phyloP scores from a whole-genome alignment of 2,113 vertebrate genomes.

The Fregata magnificens region DNA sequence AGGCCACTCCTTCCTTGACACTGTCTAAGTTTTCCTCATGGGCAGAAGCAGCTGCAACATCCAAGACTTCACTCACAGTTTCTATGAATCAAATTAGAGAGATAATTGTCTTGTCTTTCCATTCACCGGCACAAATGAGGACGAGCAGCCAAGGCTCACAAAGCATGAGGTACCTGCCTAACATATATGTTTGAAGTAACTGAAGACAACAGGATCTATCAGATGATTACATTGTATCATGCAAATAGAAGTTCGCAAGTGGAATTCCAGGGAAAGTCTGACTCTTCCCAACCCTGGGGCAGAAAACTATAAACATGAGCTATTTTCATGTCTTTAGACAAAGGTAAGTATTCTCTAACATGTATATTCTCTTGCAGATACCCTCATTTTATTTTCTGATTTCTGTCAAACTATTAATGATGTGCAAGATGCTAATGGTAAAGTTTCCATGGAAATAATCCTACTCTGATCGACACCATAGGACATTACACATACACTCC shows the following conservation, averaged over 20 bases:
- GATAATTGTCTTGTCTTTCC: background rate
- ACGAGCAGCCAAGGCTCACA: background rate
- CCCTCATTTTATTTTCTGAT: background rate
- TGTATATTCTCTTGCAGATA: background rate
- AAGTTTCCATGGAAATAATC: background rate
- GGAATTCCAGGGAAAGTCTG: background rate
- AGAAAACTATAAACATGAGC: background rate
- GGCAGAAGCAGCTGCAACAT: conserved; percentile 15
- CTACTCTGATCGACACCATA: background rate
- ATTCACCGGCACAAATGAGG: background rate
- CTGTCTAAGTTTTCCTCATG: background rate
- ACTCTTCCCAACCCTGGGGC: background rate
- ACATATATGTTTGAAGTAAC: background rate
- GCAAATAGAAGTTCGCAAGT: background rate
- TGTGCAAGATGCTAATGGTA: background rate
- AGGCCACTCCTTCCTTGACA: background rate
- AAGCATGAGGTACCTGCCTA: background rate
- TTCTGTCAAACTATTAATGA: background rate
- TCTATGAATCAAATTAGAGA: conserved; percentile 34
- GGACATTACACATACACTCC: background rate
- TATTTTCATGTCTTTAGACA: background rate
- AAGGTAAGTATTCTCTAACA: background rate
- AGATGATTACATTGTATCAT: background rate
- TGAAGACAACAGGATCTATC: background rate
- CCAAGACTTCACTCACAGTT: background rate